Base-by-base conservation (phyloP, 2,888 invertebrate genomes). In the Apodemia duryi region DNA sequence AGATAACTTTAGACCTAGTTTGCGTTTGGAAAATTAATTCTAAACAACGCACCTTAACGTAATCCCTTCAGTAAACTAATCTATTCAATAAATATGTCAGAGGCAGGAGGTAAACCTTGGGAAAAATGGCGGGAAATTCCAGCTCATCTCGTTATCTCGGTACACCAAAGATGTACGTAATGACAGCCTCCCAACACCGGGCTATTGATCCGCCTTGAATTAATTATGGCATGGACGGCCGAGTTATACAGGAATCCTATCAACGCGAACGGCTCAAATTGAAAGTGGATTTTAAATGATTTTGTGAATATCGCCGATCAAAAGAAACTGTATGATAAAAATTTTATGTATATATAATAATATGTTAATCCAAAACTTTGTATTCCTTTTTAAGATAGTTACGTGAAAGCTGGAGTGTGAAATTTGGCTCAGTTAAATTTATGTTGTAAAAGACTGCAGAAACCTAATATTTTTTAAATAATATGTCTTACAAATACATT, bases 51-150 rank as follows among this genome's bases (percentile, higher is more conserved):
- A 29, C 2, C 57, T 32, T 11, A 29, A 4, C 57, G 2, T 32
- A 57, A 57, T 57, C 57, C 32, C 57, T 57, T 57, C 57, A 13
- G 57, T 32, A 57, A 57, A 57, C 57, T 57, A 57, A 57, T 57
- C 32, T 57, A 32, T 57, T 6, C 57, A 32, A 57, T 57, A 57
- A 57, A 57, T 32, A 57, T 32, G 57, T 57, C 57, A 57, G 57
- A 13, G n/a, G 46, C n/a, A 6, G 6, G 35, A 57, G 57, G 57
- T 13, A 32, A 57, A 13, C 6, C 57, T 13, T 1, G 57, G 32
- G 13, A 57, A 57, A 57, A 57, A 57, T 57, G 11, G 57, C 57
- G 32, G 57, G 57, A 57, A 57, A 57, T 57, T 32, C 28, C 28
- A 29, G 54, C 54, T 54, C 54, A 57, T 57, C 35, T 32, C 35